Base-by-base conservation (phyloP, 2,888 invertebrate species). In the Limnephilus lunatus region DNA sequence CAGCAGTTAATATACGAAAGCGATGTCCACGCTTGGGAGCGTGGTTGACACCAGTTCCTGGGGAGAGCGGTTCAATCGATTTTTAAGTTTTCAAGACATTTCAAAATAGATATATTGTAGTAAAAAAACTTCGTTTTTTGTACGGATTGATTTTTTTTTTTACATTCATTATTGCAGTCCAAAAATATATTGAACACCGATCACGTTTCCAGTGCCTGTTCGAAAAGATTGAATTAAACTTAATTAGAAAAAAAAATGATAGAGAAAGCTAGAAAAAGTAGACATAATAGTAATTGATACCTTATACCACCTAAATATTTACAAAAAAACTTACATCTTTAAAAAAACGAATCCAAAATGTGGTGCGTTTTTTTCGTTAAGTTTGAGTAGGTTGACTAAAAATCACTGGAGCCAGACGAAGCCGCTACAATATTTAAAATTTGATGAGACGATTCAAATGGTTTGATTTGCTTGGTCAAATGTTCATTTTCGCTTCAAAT, bases 321-420 rank as follows among this genome's bases (percentile, higher is more conserved):
- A 91, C 85, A 80, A 88, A 68, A n/a, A 68, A 53, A 88, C 53
- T 31, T 80, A 88, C 80, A 88, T 68, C 31, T 68, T 89, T 68
- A 89, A 89, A 68, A 32, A 89, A 35, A 68, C 39, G 89, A 80
- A 68, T 39, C 86, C 44, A 44, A 86, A 86, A 44, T 9, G 44
- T 44, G 92, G 92, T 92, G 92, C 90, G 92, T 93, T 93, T 93
- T 68, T 93, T 93, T 92, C 92, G 93, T 93, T 93, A 93, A 93
- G 93, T 93, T 93, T 93, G 93, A 93, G 93, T 93, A 93, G 93
- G 92, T 93, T n/a, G 91, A 85, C 87, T 91, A 92, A 92, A 90
- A 92, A 91, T 82, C 92, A 86, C 86, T 86, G 44, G 44, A 48
- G 86, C 31, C 86, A 25, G 68, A 68, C 68, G 68, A 48, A 86